Percentiles rank a stretch among this genome's conserved stretches.
These are phyloP conservation scores for Microtus montanus DNA, from an alignment of 2,113 vertebrate genomes.

Conservation along the genomic window DNA sequence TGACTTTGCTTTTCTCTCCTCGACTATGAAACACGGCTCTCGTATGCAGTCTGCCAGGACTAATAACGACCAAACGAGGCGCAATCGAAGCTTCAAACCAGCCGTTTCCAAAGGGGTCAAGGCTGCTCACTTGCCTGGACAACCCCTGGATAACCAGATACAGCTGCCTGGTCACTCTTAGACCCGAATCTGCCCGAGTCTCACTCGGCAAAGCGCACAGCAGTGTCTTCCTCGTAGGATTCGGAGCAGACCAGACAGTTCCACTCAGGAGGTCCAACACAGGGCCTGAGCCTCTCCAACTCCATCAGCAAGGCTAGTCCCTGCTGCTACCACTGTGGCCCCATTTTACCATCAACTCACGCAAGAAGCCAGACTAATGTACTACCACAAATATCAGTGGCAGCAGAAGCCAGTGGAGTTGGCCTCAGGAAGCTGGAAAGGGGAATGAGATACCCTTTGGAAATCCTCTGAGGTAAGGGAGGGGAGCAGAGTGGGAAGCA, in stretches of 20 bases:
- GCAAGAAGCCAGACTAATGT: neutral
- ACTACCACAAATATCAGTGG: too few relatives aligned
- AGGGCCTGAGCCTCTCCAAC: rapidly evolving
- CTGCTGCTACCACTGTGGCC: too few relatives aligned
- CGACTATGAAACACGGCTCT: rapidly evolving
- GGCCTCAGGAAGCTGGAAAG: neutral
- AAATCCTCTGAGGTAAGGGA: too few relatives aligned
- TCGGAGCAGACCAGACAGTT: rapidly evolving
- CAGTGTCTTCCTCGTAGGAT: rapidly evolving
- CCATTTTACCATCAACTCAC: neutral
- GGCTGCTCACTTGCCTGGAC: neutral
- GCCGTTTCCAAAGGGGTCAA: neutral
- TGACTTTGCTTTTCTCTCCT: neutral
- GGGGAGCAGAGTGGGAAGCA: neutral
- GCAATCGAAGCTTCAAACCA: too few relatives aligned
- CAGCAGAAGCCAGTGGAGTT: neutral
- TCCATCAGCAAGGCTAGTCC: rapidly evolving
- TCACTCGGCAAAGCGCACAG: too few relatives aligned
- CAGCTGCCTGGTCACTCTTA: too few relatives aligned
- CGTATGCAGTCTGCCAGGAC: neutral
- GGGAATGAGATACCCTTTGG: neutral
- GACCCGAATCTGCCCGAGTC: neutral
- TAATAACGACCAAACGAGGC: rapidly evolving
- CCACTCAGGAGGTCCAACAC: neutral
- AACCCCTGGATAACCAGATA: neutral